Conservation (phyloP, 2,797 vertebrate genomes). For the Sarcophilus harrisii region DNA sequence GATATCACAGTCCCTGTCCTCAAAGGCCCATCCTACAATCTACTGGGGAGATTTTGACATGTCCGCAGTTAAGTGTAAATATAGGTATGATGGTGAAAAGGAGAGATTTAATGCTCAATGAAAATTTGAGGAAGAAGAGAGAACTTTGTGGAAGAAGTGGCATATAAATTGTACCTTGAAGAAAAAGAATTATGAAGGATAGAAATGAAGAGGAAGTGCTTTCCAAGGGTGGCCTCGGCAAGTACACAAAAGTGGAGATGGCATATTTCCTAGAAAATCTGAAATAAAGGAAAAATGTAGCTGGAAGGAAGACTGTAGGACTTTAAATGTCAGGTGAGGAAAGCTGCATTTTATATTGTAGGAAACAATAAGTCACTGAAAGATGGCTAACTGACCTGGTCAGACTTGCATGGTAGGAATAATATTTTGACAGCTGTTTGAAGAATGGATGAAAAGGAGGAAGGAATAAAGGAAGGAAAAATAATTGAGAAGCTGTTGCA, state of each 20-base stretch:
- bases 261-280: not conserved
- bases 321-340: not conserved
- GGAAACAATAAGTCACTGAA: not conserved
- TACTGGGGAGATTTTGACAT: not conserved
- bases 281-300: not conserved
- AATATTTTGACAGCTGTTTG: not conserved
- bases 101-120: not conserved
- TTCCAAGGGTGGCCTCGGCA: not conserved
- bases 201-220: not conserved
- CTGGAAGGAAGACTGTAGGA: not conserved
- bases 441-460: not conserved
- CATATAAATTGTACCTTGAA: not conserved
- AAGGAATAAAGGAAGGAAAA: not conserved
- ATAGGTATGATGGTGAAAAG: not conserved
- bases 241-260: not conserved
- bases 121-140: not conserved
- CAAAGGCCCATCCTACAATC: not conserved
- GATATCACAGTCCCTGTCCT: not conserved
- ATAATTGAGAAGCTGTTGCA: not conserved
- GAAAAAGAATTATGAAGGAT: not conserved
- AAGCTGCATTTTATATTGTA: not conserved
- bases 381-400: not conserved
- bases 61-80: not conserved
- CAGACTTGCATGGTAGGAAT: accelerated
- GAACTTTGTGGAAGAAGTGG: not conserved